These are phyloP conservation scores for Luffia ferchaultella DNA, from an alignment of 2,888 invertebrate genomes.

Conservation along the genomic window DNA sequence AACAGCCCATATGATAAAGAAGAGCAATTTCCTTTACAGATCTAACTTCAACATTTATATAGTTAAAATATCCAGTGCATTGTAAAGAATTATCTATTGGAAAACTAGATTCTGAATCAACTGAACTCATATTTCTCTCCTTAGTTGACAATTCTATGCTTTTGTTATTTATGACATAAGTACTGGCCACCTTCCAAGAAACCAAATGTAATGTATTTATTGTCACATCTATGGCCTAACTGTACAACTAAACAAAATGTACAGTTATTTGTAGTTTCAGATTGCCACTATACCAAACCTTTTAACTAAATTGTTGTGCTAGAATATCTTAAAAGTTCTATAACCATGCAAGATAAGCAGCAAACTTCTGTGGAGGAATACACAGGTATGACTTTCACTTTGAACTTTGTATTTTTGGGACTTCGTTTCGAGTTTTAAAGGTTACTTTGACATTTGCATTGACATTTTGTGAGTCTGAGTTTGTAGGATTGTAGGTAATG, in stretches of 20 bases:
- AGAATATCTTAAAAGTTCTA: neutral
- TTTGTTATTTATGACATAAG: conserved; percentile 41
- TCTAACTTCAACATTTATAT: conserved; percentile 70
- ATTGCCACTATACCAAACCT: neutral
- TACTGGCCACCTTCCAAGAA: conserved; percentile 36
- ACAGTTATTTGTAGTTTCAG: neutral
- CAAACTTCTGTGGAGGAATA: neutral
- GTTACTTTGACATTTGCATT: too few relatives aligned
- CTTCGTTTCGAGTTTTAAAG: too few relatives aligned
- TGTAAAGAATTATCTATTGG: conserved; percentile 49
- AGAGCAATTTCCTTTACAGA: conserved; percentile 66
- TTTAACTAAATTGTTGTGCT: neutral
- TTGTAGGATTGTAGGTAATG: too few relatives aligned
- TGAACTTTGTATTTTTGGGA: conserved; percentile 19
- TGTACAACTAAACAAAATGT: neutral
- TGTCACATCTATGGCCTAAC: neutral
- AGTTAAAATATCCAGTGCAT: conserved; percentile 72
- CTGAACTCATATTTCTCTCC: conserved; percentile 45
- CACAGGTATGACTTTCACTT: neutral
- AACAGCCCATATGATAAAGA: conserved; percentile 76
- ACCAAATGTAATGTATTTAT: too few relatives aligned
- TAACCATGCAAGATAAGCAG: neutral
- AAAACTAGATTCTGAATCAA: conserved; percentile 46
- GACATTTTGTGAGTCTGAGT: too few relatives aligned
- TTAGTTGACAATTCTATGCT: conserved; percentile 56